Conservation (phyloP, 2,797 vertebrate species). For the Catostomus latipinnis region DNA sequence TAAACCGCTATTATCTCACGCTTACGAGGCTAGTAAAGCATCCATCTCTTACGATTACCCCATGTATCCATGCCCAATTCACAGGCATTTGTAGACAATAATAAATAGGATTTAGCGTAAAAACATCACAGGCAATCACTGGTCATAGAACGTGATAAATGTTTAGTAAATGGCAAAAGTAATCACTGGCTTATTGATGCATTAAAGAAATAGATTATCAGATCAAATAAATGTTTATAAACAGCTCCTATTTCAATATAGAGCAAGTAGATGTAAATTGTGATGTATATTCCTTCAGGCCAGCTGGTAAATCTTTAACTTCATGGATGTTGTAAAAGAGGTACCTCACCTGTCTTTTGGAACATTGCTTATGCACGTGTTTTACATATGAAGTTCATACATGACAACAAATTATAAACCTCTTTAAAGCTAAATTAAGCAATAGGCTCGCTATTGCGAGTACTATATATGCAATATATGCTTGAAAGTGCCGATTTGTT, state of each 20-base stretch:
- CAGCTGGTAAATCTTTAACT: conserved; percentile 43
- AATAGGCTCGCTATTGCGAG: background rate
- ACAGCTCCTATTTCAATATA: conserved; percentile 2
- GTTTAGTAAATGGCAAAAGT: conserved; percentile 41
- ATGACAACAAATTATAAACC: conserved; percentile 22
- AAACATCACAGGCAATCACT: conserved; percentile 27
- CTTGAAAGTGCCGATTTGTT: conserved; percentile 22
- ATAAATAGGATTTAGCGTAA: conserved; percentile 69
- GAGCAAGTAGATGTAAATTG: conserved; percentile 15
- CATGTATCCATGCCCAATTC: conserved; percentile 75
- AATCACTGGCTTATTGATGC: conserved; percentile 14
- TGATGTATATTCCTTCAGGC: conserved; percentile 25
- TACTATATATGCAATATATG: background rate
- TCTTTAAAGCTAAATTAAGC: conserved; percentile 5
- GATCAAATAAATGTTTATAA: conserved; percentile 20
- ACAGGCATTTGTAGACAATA: conserved; percentile 68
- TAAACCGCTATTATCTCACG: conserved; percentile 74
- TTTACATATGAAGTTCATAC: conserved; percentile 31
- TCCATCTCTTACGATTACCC: conserved; percentile 74
- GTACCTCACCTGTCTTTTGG: conserved; percentile 46
- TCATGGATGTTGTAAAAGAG: conserved; percentile 47
- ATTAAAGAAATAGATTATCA: conserved; percentile 23
- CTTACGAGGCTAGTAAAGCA: conserved; percentile 72
- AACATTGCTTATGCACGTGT: conserved; percentile 34
- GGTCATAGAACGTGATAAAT: conserved; percentile 30